Evolutionary conservation across 2,113 vertebrate genomes (phyloP), one percentile per base, ranked within the genome.

Genomic region (Prochilodus magdalenae): DNA sequence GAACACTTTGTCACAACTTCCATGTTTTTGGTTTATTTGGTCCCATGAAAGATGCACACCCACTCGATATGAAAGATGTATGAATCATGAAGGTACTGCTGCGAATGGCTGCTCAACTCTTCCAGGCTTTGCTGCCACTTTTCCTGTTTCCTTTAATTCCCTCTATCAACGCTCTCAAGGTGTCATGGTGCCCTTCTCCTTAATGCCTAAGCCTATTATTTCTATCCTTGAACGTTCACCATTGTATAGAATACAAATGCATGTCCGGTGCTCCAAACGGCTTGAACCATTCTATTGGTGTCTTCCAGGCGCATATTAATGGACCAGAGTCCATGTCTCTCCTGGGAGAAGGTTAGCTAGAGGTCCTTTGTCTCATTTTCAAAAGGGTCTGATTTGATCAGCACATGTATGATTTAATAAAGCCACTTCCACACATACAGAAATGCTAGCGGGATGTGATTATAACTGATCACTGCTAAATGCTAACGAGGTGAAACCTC

Each of bases 401-500:
- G 65, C 65, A 79, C 30, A 65, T 80, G 53, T 85, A 60, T 77
- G 73, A 82, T 77, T 86, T 74, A 86, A 84, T 85, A 72, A 76
- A 77, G 26, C 27, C 47, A 47, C 72, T n/a, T 69, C 62, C 55
- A 65, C 69, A 75, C 77, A 69, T 73, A 84, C 83, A 65, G 47
- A 29, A 71, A 65, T 44, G 67, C 80, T 74, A 70, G 27, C 55
- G 59, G 75, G 59, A 79, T 85, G 57, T 80, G 72, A 85, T 83
- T 83, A 75, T 55, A 65, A 51, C 26, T 47, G 75, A 78, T 79
- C 66, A 36, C 30, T 49, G 51, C 51, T 82, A 72, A 85, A 62
- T 59, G 60, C 77, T 83, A 83, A 85, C 72, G 75, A 83, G 76
- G 76, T 59, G 47, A 70, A 62, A 29, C 20, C 20, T 69, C 62